Evolutionary conservation across 35 echinoderm and acorn worm genomes (phyloP), one percentile per base, ranked within the genome.

Genomic region (Anneissia japonica): DNA sequence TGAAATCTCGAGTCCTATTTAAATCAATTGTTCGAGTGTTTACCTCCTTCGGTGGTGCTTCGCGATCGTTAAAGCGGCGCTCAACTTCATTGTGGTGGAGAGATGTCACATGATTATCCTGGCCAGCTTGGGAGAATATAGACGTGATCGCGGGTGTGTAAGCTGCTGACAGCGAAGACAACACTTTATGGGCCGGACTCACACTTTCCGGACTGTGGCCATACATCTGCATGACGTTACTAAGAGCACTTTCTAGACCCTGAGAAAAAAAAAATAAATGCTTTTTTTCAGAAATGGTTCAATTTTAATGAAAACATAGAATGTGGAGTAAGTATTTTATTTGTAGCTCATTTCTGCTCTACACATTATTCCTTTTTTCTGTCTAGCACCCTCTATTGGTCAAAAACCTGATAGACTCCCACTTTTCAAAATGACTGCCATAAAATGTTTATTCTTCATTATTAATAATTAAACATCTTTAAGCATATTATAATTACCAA

Each of bases 151-250:
- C 81, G 14, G 86, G 86, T 4, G 86, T 88, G 19, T 64, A 64
- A 6, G 51, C 51, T 19, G 51, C 51, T 12, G 51, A 19, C 6
- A 64, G 21, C 21, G 51, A 64, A 2, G 51, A 64, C 51, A 64
- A 19, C 51, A 64, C 51, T 23, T 64, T 64, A 9, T 64, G 51
- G 1, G 81, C 75, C 32, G 81, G 81, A 31, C 75, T 79, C 16
- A 79, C 17, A 36, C 41, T 81, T 19, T 56, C 73, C n/a, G 45
- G 46, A 26, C 40, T 35, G 29, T 83, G 81, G 21, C 88, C 88
- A 35, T 90, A 90, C 88, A 90, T 90, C 72, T 83, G 80, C 74
- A 90, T 83, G 1, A 90, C 88, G 64, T 83, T 90, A 35, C 38
- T 84, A 31, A 90, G 46, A 34, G 88, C 81, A 32, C 74, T 90